Conservation (phyloP, 1,140 invertebrate species). For the Drosophila tristis region DNA sequence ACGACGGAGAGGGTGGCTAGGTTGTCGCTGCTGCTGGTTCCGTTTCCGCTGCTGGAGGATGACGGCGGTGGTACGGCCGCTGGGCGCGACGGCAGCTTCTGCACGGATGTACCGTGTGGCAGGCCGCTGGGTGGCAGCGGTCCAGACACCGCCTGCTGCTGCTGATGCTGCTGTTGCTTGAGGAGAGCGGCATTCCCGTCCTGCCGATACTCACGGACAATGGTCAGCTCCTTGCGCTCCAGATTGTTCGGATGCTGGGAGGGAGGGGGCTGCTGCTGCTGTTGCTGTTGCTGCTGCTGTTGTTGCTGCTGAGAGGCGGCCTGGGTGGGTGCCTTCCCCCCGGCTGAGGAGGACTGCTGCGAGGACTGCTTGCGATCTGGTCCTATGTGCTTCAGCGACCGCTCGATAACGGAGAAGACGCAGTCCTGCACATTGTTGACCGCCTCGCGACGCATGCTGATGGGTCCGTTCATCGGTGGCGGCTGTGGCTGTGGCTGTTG, state of each 20-base stretch:
- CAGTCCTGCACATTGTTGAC: slow-evolving; percentile 79
- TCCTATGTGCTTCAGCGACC: slow-evolving; percentile 76
- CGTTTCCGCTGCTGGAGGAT: background rate
- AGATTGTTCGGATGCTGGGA: slow-evolving; percentile 57
- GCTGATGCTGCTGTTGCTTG: slow-evolving; percentile 38
- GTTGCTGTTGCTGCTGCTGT: slow-evolving; percentile 49
- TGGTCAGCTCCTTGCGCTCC: slow-evolving; percentile 84
- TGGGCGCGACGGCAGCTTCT: slow-evolving; percentile 45
- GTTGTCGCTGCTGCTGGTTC: slow-evolving; percentile 67
- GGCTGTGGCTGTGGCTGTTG: slow-evolving; percentile 35
- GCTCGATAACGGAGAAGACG: slow-evolving; percentile 72
- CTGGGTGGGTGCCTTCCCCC: slow-evolving; percentile 21
- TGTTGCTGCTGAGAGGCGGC: slow-evolving; percentile 59
- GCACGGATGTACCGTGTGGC: slow-evolving; percentile 67
- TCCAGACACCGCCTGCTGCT: background rate
- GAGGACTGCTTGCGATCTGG: slow-evolving; percentile 81
- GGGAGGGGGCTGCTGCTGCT: slow-evolving; percentile 48
- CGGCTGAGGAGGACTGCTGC: slow-evolving; percentile 19
- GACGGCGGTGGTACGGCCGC: slow-evolving; percentile 12
- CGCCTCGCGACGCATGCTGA: slow-evolving; percentile 60
- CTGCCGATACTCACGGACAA: slow-evolving; percentile 85
- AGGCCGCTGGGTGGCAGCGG: slow-evolving; percentile 28
- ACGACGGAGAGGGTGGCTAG: slow-evolving; percentile 89
- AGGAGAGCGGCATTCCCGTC: slow-evolving; percentile 56
- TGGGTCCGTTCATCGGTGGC: slow-evolving; percentile 74